phyloP scores from a whole-genome alignment of 2,888 invertebrate species.

The Stratiomys singularior region DNA sequence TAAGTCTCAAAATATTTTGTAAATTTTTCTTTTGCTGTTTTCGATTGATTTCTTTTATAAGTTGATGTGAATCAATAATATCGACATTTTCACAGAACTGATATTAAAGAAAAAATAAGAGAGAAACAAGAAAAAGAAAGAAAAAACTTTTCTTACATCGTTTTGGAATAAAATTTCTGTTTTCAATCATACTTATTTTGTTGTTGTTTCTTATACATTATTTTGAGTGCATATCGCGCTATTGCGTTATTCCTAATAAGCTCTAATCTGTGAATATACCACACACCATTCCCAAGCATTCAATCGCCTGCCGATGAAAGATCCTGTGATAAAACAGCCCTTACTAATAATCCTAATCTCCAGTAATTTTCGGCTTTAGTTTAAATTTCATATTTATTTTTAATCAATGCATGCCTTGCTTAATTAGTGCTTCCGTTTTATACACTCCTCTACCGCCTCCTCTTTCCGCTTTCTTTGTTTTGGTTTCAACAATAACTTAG shows the following conservation, averaged over 20 bases:
- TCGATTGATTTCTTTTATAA: slow-evolving; percentile 1
- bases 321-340: not conserved
- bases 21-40: not conserved
- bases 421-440: no score
- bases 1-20: not conserved
- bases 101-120: not conserved
- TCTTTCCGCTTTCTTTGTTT: no score
- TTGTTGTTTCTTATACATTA: not conserved
- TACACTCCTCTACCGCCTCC: no score
- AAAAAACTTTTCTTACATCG: no score
- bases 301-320: not conserved
- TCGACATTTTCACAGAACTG: not conserved
- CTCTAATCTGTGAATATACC: no score
- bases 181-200: slow-evolving; percentile 17
- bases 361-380: not conserved
- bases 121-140: not conserved
- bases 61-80: slow-evolving; percentile 1
- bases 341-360: not conserved
- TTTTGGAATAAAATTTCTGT: slow-evolving; percentile 46
- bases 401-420: no score
- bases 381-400: not conserved
- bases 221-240: no score
- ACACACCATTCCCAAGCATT: no score
- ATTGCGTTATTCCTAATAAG: no score
- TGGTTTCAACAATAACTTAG: no score